phyloP scores from a whole-genome alignment of 2,888 invertebrate species.

The Perdita meconis region DNA sequence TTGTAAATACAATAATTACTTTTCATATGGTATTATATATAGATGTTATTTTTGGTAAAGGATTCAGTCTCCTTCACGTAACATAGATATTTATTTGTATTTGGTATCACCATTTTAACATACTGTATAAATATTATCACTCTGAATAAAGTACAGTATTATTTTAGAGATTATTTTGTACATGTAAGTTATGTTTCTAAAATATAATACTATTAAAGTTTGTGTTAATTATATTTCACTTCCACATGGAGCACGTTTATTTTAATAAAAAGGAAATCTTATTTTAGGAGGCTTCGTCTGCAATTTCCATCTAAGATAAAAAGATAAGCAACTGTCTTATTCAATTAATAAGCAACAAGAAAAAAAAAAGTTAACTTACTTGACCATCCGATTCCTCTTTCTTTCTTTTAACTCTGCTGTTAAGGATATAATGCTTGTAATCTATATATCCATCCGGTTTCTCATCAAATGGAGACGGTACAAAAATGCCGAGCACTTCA shows the following conservation, averaged over 20 bases:
- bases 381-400: conserved; percentile 8
- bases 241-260: conserved; percentile 42
- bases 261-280: conserved; percentile 30
- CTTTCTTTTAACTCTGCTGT: conserved; percentile 37
- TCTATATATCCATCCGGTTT: conserved; percentile 80
- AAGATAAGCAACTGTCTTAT: conserved; percentile 1
- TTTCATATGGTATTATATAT: not conserved
- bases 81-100: conserved; percentile 21
- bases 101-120: conserved; percentile 15
- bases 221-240: conserved; percentile 25
- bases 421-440: conserved; percentile 63
- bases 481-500: conserved; percentile 87
- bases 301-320: conserved; percentile 57
- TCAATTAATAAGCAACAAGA: not conserved
- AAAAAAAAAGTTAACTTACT: conserved; percentile 60
- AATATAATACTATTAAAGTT: conserved; percentile 21
- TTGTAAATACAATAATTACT: not conserved
- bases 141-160: conserved; percentile 5
- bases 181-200: conserved; percentile 23
- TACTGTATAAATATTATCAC: conserved; percentile 17
- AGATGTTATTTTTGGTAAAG: too few relatives aligned
- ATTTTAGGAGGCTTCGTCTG: conserved; percentile 35
- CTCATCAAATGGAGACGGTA: conserved; percentile 73
- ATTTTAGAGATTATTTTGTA: conserved; percentile 4
- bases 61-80: not conserved